These are phyloP conservation scores for Sipunculus nudus DNA, from an alignment of 2,888 invertebrate genomes.

Conservation along the genomic window DNA sequence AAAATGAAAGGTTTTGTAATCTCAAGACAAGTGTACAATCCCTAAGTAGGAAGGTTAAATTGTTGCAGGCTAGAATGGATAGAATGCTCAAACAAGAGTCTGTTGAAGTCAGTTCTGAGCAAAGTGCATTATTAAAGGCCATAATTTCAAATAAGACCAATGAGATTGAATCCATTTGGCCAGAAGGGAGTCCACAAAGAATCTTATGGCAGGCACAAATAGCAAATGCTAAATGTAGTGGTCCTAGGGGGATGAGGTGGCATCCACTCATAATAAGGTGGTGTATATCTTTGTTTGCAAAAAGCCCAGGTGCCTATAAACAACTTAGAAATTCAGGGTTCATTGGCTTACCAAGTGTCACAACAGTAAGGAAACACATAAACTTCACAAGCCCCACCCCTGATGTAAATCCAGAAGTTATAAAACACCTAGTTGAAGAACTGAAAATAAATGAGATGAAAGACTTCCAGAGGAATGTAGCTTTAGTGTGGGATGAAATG, in stretches of 20 bases:
- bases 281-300: conserved; percentile 2
- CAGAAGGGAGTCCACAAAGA: too few species aligned
- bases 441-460: not conserved
- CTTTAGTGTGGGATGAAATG: conserved; percentile 10
- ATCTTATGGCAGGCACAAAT: too few species aligned
- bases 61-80: too few species aligned
- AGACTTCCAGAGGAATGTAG: conserved; percentile 1
- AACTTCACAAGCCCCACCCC: not conserved
- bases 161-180: too few species aligned
- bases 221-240: too few species aligned
- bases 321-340: conserved; percentile 1
- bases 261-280: conserved; percentile 14
- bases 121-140: too few species aligned
- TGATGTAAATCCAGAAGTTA: not conserved
- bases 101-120: too few species aligned
- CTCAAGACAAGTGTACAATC: too few species aligned
- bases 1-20: too few species aligned
- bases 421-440: not conserved
- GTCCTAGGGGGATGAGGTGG: conserved; percentile 9
- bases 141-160: too few species aligned
- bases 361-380: conserved; percentile 1
- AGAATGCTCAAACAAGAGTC: too few species aligned
- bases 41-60: too few species aligned
- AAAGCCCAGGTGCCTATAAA: conserved; percentile 1
- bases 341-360: not conserved